Evolutionary conservation across 2,888 invertebrate genomes (phyloP), one percentile per base, ranked within the genome.

Genomic region (Drosophila siamana): DNA sequence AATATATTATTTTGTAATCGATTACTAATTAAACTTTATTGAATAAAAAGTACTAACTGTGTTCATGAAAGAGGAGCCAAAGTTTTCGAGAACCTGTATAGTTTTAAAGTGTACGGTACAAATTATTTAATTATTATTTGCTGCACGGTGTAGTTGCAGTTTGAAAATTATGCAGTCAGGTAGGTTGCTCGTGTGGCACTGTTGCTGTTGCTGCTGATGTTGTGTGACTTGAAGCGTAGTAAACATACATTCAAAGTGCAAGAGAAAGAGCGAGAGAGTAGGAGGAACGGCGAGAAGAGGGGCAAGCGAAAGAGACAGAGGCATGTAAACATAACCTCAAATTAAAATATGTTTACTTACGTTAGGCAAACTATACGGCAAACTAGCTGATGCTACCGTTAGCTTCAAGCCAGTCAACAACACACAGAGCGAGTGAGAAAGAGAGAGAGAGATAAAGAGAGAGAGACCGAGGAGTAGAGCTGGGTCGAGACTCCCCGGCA

Each of bases 311-410:
- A 26, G 55, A 50, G 24, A 66, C 22, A 30, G 44, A 6, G 24
- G 61, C 69, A 51, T 84, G 80, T 86, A 86, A 86, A 84, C 85
- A 86, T 79, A 86, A 79, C 85, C 86, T 79, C 84, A 86, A 86
- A 86, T 86, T 86, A 82, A 84, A 86, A 86, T 86, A 77, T 84
- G 79, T 85, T 85, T 85, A 72, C 84, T 74, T 75, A 67, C 71
- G 73, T 60, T 63, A 16, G 66, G 67, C 65, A 61, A 71, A 81
- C 76, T 73, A 47, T 69, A 72, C 55, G 73, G 73, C 52, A 69
- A 77, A 74, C 78, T 74, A 69, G 59, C 71, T 63, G 76, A 78
- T 75, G 78, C 77, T 44, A 60, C 52, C 6, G 55, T 52, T 57
- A 30, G 47, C 61, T 26, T 13, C n/a, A 24, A 44, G 30, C 47